Evolutionary conservation across 2,888 invertebrate genomes (phyloP), one percentile per base, ranked within the genome.

Genomic region (Horisme vitalbata): DNA sequence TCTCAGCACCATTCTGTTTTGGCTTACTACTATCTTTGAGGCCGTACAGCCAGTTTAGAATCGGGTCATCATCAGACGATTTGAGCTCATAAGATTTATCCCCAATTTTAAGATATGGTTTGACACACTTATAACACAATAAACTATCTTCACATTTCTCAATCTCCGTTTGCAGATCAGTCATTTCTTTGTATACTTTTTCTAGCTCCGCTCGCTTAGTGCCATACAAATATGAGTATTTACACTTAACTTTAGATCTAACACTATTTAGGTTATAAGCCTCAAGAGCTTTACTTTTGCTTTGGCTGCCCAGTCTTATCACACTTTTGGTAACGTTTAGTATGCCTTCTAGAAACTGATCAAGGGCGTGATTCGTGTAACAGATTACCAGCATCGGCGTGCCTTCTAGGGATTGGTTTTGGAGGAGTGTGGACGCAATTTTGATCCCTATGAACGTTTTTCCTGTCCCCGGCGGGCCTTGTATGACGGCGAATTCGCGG

Each of bases 381-480:
- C 96, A 95, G 11, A 97, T 93, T 0, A 97, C 86, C 6, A 96
- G 80, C 72, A 96, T 94, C 0, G 95, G 94, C 2, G 83, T 81
- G n/a, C 82, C 82, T 55, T 88, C 86, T n/a, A 90, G 67, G 5
- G 88, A 84, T 7, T 86, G 56, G 69, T 95, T 96, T 45, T 90
- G 76, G 1, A 96, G 73, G 13, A 97, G 68, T 0, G 92, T 91
- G 41, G 93, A 85, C 0, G 94, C 93, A 11, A 97, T 92, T 90
- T 94, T 93, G 18, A 95, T 81, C 0, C 96, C 96, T 49, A 96
- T 75, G 71, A 91, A 94, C 0, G 96, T 96, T 87, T 96, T 97
- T 0, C 96, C 97, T 0, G 96, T 96, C 1, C 97, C 97, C 0
- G 97, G 96, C 0, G 96, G 96, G 0, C 97, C 97, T 86, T 96